These are phyloP conservation scores for Zonitis immaculata DNA, from an alignment of 2,888 invertebrate species.

Conservation along the genomic window DNA sequence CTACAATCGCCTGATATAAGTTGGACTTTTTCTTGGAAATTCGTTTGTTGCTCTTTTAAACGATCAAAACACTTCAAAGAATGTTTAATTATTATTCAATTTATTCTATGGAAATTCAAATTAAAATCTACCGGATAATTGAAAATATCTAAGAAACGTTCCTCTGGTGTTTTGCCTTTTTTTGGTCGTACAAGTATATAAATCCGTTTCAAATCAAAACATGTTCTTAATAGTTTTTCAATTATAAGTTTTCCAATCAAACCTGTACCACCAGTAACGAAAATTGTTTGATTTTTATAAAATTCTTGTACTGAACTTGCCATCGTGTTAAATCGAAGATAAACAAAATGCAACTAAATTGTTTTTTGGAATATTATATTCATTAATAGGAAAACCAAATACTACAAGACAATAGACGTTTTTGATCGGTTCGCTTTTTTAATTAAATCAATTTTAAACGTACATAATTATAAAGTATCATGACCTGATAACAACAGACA, in stretches of 20 bases:
- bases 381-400: too few relatives aligned
- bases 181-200: not conserved
- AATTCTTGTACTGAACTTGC: not conserved
- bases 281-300: not conserved
- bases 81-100: not conserved
- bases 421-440: too few relatives aligned
- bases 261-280: not conserved
- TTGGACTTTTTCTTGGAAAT: not conserved
- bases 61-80: not conserved
- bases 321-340: too few relatives aligned
- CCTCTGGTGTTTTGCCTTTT: not conserved
- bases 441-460: too few relatives aligned
- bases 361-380: too few relatives aligned
- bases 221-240: not conserved
- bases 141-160: not conserved
- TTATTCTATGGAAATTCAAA: not conserved
- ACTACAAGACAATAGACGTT: too few relatives aligned
- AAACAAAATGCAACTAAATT: too few relatives aligned
- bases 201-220: not conserved
- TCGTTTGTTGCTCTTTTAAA: not conserved
- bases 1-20: not conserved
- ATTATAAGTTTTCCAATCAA: not conserved
- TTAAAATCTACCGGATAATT: not conserved
- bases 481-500: too few relatives aligned
- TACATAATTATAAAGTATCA: too few relatives aligned